Evolutionary conservation across 1,140 invertebrate species (phyloP).

Genomic region (Saccostrea echinata): DNA sequence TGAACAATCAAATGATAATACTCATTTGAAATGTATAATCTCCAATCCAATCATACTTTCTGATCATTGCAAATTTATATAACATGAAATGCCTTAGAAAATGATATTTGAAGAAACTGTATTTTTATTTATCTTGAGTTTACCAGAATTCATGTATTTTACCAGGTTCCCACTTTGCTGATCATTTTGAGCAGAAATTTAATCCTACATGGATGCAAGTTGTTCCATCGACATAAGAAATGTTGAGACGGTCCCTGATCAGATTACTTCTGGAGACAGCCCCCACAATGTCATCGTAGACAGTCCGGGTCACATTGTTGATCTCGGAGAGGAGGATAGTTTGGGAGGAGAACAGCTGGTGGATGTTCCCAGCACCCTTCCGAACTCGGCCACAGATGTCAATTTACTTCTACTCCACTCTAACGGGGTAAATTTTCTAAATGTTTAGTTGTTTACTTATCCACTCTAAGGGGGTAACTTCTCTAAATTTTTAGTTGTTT

Average conservation of each 20-base stretch:
- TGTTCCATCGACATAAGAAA: slow-evolving; percentile 25
- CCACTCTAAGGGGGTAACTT: background rate
- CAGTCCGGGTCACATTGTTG: background rate
- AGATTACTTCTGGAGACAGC: slow-evolving; percentile 19
- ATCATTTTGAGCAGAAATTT: background rate
- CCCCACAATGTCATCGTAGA: slow-evolving; percentile 12
- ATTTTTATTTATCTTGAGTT: too few species aligned
- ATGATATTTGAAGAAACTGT: too few species aligned
- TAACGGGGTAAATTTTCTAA: background rate
- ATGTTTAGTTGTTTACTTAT: background rate
- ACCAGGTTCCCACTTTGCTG: background rate
- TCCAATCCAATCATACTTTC: too few species aligned
- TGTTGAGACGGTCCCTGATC: slow-evolving; percentile 38
- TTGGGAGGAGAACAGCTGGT: slow-evolving; percentile 15
- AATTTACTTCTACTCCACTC: slow-evolving; percentile 23
- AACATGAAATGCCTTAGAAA: too few species aligned
- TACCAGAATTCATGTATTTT: background rate
- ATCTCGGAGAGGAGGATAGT: background rate
- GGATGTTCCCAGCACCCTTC: background rate
- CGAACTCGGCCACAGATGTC: background rate
- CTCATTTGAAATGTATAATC: too few species aligned
- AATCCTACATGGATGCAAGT: slow-evolving; percentile 24
- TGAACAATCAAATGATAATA: too few species aligned
- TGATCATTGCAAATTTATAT: too few species aligned
- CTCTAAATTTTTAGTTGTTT: background rate